A percentile compares a stretch with the other conserved stretches of the same genome.
These are phyloP conservation scores for Lateolabrax maculatus DNA, from an alignment of 2,797 vertebrate genomes.

Conservation along the genomic window DNA sequence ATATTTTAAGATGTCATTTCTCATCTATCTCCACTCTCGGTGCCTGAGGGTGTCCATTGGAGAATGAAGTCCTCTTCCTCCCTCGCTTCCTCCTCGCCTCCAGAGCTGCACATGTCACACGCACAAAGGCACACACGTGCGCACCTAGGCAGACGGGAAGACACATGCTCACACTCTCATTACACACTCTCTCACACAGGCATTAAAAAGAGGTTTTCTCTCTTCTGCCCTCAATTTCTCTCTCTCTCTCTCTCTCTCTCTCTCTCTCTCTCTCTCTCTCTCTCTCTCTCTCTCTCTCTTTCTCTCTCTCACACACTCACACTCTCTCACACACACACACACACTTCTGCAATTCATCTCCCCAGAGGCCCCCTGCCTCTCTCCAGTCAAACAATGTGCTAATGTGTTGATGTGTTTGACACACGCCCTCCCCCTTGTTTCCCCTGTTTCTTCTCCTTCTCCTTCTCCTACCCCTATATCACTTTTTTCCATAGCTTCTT, in stretches of 20 bases:
- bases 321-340: constrained; percentile 23
- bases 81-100: constrained; percentile 15
- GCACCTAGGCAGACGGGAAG: constrained; percentile 24
- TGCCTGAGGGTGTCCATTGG: constrained; percentile 34
- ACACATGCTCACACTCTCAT: constrained; percentile 39
- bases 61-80: constrained; percentile 60
- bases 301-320: constrained; percentile 15
- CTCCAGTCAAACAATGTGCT: constrained; percentile 67
- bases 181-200: constrained; percentile 25
- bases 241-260: constrained; percentile 8
- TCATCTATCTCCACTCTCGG: constrained; percentile 65
- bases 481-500: constrained; percentile 41
- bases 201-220: constrained; percentile 6
- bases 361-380: constrained; percentile 58
- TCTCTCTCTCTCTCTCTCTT: constrained; percentile 19
- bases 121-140: constrained; percentile 20
- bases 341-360: constrained; percentile 56
- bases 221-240: constrained; percentile 17
- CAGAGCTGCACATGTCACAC: constrained; percentile 46
- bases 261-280: constrained; percentile 6
- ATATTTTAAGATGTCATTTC: constrained; percentile 80
- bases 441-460: constrained; percentile 35
- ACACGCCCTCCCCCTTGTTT: constrained; percentile 40
- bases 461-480: constrained; percentile 29
- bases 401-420: constrained; percentile 74